phyloP scores from a whole-genome alignment of 2,113 vertebrate species.

The Muntiacus muntjak region DNA sequence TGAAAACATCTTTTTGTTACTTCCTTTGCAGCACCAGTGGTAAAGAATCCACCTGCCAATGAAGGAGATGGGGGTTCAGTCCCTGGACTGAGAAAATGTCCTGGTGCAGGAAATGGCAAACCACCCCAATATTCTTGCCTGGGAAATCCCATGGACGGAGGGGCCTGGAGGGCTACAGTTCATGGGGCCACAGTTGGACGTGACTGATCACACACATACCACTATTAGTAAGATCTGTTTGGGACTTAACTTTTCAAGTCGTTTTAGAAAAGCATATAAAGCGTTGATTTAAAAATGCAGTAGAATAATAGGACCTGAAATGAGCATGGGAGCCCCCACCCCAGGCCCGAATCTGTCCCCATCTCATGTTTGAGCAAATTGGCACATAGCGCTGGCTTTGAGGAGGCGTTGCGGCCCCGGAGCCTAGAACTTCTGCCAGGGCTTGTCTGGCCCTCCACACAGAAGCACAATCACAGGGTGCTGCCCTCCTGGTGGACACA shows the following conservation, averaged over 20 bases:
- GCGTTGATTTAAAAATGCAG: not conserved
- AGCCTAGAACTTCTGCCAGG: not conserved
- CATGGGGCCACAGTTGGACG: not conserved
- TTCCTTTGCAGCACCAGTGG: not conserved
- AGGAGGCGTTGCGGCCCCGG: no score
- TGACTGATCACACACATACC: not conserved
- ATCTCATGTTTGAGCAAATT: not conserved
- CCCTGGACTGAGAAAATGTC: not conserved
- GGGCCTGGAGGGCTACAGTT: not conserved
- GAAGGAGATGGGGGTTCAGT: not conserved
- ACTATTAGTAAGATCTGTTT: not conserved
- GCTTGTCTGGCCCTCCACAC: rapidly evolving
- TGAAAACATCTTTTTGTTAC: not conserved
- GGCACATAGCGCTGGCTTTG: rapidly evolving
- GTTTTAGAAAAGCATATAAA: not conserved
- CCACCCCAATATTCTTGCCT: not conserved
- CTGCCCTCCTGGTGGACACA: not conserved
- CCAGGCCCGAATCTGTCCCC: no score
- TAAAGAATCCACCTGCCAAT: not conserved
- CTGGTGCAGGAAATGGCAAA: not conserved
- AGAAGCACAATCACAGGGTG: not conserved
- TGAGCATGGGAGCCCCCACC: not conserved
- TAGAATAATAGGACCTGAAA: not conserved
- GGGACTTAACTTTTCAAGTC: not conserved
- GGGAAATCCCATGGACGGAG: not conserved